Percentiles rank a stretch among this genome's conserved stretches.
Evolutionary conservation across 2,113 vertebrate species (phyloP).

Genomic region (cattle (Bos taurus)): DNA sequence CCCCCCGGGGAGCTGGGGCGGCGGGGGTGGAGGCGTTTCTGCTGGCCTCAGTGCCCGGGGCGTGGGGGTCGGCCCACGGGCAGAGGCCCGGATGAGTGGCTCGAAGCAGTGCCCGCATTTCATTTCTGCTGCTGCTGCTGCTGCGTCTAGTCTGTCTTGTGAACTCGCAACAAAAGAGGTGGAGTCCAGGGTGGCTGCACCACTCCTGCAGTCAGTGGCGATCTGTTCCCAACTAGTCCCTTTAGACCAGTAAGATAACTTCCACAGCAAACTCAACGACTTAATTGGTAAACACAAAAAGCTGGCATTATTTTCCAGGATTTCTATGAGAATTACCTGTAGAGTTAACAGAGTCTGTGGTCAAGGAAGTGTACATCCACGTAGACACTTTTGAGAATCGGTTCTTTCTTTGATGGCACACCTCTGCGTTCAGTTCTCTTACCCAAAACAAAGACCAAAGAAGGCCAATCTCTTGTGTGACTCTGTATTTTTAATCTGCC

Average conservation of each 20-base stretch:
- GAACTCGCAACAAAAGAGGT: slow-evolving; percentile 23
- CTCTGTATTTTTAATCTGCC: slow-evolving; percentile 79
- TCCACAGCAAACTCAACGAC: slow-evolving; percentile 69
- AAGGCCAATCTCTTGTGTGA: slow-evolving; percentile 83
- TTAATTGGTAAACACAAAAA: slow-evolving; percentile 63
- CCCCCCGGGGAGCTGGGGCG: slow-evolving; percentile 52
- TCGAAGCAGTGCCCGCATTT: slow-evolving; percentile 50
- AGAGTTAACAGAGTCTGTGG: slow-evolving; percentile 63
- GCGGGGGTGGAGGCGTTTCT: not conserved
- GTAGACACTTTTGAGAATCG: slow-evolving; percentile 57
- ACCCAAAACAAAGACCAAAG: slow-evolving; percentile 87
- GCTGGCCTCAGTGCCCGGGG: not conserved
- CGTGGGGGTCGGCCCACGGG: slow-evolving; percentile 12
- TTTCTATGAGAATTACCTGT: slow-evolving; percentile 71
- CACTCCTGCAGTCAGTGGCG: slow-evolving; percentile 54
- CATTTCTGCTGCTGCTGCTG: slow-evolving; percentile 40
- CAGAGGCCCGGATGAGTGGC: slow-evolving; percentile 51
- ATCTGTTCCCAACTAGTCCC: slow-evolving; percentile 57
- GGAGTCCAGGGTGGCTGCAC: slow-evolving; percentile 57
- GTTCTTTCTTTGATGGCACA: slow-evolving; percentile 73
- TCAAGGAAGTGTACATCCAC: slow-evolving; percentile 46
- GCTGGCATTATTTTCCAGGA: slow-evolving; percentile 76
- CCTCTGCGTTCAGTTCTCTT: slow-evolving; percentile 78
- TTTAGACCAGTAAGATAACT: slow-evolving; percentile 76
- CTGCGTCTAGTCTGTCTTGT: slow-evolving; percentile 24